Evolutionary conservation across 2,113 vertebrate species (phyloP).

Genomic region (Aptenodytes forsteri): DNA sequence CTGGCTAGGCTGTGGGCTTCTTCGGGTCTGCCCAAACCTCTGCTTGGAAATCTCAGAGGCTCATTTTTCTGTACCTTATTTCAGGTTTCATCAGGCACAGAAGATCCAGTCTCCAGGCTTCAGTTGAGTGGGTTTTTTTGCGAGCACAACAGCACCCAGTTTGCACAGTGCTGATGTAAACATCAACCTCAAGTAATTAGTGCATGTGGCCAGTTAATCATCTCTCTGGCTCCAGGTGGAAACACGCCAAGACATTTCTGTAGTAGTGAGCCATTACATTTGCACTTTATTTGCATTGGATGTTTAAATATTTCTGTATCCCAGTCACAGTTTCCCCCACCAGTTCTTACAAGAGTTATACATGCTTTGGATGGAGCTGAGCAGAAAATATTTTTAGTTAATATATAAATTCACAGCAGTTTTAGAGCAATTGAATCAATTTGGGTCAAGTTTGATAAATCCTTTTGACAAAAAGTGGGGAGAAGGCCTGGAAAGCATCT

Average conservation of each 20-base stretch:
- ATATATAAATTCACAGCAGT: not conserved
- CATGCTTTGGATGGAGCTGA: not conserved
- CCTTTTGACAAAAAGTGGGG: not conserved
- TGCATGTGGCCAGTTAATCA: conserved; percentile 13
- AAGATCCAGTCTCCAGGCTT: not conserved
- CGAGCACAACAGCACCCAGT: not conserved
- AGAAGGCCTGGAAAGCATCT: not conserved
- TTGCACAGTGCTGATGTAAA: not conserved
- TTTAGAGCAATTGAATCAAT: not conserved
- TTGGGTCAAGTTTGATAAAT: not conserved
- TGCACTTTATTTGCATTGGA: conserved; percentile 20
- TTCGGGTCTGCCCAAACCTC: not conserved
- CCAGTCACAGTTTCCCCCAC: not conserved
- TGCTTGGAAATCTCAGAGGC: not conserved
- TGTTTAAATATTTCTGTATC: conserved; percentile 40
- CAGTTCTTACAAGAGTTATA: not conserved
- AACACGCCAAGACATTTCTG: not conserved
- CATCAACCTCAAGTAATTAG: not conserved
- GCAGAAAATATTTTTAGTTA: not conserved
- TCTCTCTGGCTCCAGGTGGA: not conserved
- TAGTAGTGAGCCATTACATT: conserved; percentile 10
- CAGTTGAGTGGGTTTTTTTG: not conserved
- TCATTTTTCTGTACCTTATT: not conserved
- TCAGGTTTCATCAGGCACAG: not conserved
- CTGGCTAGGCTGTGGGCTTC: not conserved